Conservation (phyloP, 2,888 invertebrate genomes). For the Caenorhabditis sp. region DNA sequence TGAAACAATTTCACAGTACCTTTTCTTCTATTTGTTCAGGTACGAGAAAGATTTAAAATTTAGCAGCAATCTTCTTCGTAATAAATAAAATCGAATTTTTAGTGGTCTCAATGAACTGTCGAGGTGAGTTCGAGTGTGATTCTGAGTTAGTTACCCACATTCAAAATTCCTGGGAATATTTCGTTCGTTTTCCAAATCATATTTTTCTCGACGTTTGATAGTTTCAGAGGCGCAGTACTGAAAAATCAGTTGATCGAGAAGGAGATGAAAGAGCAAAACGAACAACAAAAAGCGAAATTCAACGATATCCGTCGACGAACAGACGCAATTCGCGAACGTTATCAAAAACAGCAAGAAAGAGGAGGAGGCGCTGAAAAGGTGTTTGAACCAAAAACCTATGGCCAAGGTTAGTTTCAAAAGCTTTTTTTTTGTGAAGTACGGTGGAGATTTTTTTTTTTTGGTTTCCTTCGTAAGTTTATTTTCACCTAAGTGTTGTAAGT, state of each 20-base stretch:
- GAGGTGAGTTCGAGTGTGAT: constrained; percentile 12
- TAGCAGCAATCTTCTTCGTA: too few relatives aligned
- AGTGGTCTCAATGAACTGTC: constrained; percentile 18
- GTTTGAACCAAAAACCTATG: constrained; percentile 64
- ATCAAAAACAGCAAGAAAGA: not conserved
- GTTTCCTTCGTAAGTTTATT: too few relatives aligned
- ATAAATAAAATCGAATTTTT: too few relatives aligned
- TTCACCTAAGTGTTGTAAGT: too few relatives aligned
- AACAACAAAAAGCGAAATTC: constrained; percentile 84
- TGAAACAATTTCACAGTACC: too few relatives aligned
- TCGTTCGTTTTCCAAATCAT: constrained; percentile 8
- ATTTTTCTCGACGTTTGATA: not conserved
- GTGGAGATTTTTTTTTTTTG: too few relatives aligned
- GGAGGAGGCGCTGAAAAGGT: constrained; percentile 24
- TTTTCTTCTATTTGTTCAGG: too few relatives aligned
- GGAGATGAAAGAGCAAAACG: constrained; percentile 86
- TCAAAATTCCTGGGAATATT: not conserved
- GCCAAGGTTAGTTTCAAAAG: constrained; percentile 50
- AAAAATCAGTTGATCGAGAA: constrained; percentile 89
- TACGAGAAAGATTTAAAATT: too few relatives aligned
- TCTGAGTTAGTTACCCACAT: too few relatives aligned
- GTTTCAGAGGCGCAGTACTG: constrained; percentile 85
- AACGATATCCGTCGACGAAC: constrained; percentile 93
- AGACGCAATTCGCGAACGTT: constrained; percentile 80
- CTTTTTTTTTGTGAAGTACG: not conserved